Evolutionary conservation across 2,113 vertebrate species (phyloP).

Genomic region (Malurus alboscapulatus): DNA sequence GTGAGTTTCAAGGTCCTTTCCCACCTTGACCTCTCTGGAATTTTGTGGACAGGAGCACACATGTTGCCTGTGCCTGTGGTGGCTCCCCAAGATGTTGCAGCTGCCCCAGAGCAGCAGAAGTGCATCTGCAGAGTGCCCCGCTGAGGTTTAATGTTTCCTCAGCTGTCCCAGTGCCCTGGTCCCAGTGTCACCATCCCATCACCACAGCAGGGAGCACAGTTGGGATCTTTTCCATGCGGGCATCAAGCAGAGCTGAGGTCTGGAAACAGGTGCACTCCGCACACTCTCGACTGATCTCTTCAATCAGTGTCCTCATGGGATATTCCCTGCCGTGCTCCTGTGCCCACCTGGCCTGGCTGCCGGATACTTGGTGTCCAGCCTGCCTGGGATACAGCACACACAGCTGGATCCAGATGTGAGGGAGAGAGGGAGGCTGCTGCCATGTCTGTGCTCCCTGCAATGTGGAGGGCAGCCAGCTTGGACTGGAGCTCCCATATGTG

Average conservation of each 20-base stretch:
- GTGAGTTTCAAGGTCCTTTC: neutral
- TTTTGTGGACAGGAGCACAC: neutral
- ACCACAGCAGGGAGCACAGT: neutral
- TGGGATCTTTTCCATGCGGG: neutral
- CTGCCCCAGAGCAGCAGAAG: neutral
- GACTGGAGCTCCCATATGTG: rapidly evolving
- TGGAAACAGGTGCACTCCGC: neutral
- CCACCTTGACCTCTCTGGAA: neutral
- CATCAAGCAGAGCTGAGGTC: neutral
- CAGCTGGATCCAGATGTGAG: neutral
- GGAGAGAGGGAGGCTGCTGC: neutral
- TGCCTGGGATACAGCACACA: neutral
- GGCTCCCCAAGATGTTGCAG: rapidly evolving
- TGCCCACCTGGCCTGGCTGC: neutral
- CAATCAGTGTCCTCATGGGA: neutral
- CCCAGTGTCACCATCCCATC: neutral
- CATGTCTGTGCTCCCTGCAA: neutral
- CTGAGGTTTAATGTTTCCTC: neutral
- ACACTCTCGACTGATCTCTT: neutral
- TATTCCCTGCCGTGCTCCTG: neutral
- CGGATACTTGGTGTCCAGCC: neutral
- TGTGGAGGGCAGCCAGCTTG: rapidly evolving
- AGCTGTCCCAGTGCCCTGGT: neutral
- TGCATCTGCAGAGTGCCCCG: neutral
- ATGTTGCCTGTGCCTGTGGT: rapidly evolving